Conservation (phyloP, 2,888 invertebrate species). For the Cistogaster globosa region DNA sequence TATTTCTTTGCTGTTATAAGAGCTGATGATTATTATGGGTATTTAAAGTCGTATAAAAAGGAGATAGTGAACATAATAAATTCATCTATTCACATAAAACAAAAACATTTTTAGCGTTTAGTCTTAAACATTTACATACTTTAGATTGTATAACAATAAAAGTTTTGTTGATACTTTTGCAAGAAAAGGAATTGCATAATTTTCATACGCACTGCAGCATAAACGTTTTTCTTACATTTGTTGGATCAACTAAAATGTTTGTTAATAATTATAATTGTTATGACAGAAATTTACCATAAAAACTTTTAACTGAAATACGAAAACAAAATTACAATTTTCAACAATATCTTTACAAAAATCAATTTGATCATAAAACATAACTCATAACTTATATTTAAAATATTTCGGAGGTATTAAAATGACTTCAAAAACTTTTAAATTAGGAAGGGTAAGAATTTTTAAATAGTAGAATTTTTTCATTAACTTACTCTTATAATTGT, state of each 20-base stretch:
- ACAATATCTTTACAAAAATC: too few relatives aligned
- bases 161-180: conserved; percentile 9
- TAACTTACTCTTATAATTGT: too few relatives aligned
- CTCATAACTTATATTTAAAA: too few relatives aligned
- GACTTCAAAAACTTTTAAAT: too few relatives aligned
- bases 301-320: background rate
- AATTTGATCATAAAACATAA: too few relatives aligned
- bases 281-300: background rate
- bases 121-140: too few relatives aligned
- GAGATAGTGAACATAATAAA: conserved; percentile 20
- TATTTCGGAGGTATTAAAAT: too few relatives aligned
- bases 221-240: background rate
- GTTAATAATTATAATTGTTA: background rate
- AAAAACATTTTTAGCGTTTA: conserved; percentile 41
- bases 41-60: conserved; percentile 9
- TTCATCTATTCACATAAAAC: conserved; percentile 56
- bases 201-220: conserved; percentile 35
- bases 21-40: conserved; percentile 42
- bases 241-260: background rate
- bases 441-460: too few relatives aligned
- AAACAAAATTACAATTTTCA: too few relatives aligned
- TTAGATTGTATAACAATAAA: background rate
- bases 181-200: conserved; percentile 27
- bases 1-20: conserved; percentile 1
- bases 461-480: too few relatives aligned